Evolutionary conservation across 2,888 invertebrate species (phyloP).

Genomic region (Antheraea assamensis): DNA sequence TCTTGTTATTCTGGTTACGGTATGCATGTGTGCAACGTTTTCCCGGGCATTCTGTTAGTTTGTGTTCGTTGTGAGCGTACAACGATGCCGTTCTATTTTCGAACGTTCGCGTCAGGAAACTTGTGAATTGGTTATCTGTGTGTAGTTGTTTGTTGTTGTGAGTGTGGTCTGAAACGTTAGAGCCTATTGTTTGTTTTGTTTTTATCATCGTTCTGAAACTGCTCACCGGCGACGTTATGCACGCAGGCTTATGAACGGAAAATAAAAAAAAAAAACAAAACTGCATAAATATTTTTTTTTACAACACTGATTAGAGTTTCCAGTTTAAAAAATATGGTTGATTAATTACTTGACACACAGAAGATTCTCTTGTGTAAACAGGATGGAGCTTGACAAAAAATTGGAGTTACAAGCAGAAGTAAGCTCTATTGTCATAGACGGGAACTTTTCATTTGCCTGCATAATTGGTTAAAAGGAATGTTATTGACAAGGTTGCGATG

Average conservation of each 20-base stretch:
- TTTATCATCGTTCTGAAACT: conserved; percentile 66
- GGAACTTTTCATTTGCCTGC: conserved; percentile 27
- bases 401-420: conserved; percentile 35
- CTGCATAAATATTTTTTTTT: background rate
- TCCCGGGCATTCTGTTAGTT: conserved; percentile 60
- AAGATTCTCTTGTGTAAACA: conserved; percentile 22
- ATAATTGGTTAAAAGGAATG: conserved; percentile 37
- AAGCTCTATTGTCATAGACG: background rate
- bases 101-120: conserved; percentile 59
- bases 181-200: conserved; percentile 74
- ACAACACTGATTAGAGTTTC: background rate
- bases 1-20: conserved; percentile 41
- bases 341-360: conserved; percentile 26
- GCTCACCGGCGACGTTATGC: conserved; percentile 26
- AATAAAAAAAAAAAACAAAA: conserved; percentile 10
- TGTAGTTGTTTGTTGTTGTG: conserved; percentile 56
- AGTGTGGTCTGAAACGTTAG: conserved; percentile 58
- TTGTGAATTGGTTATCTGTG: conserved; percentile 76
- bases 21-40: conserved; percentile 56
- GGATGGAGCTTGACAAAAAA: conserved; percentile 1
- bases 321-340: background rate
- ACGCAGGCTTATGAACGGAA: conserved; percentile 5
- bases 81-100: conserved; percentile 68
- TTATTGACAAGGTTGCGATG: conserved; percentile 67
- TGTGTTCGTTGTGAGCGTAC: conserved; percentile 57